Evolutionary conservation across 2,888 invertebrate species (phyloP).

Genomic region (Holacanthella duospinosa): DNA sequence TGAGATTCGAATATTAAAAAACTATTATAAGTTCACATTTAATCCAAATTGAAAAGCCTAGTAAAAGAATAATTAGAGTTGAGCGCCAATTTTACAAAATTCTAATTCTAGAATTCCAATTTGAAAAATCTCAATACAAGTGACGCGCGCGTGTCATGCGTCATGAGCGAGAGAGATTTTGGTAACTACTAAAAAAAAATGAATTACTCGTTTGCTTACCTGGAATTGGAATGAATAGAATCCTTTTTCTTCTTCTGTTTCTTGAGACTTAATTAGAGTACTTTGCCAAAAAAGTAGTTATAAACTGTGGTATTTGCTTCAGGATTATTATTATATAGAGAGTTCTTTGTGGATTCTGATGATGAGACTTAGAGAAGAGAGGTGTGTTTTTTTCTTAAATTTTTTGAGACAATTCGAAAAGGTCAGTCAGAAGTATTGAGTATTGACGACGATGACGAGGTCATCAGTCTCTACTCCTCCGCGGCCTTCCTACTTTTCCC

Average conservation of each 20-base stretch:
- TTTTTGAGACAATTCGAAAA: neutral
- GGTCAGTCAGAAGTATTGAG: neutral
- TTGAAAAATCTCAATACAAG: no score
- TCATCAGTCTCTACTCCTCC: slow-evolving; percentile 78
- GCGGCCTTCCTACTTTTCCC: slow-evolving; percentile 79
- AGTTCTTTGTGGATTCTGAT: no score
- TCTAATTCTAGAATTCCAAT: no score
- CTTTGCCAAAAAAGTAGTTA: neutral
- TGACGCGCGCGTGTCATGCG: neutral
- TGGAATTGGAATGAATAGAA: neutral
- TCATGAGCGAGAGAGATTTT: no score
- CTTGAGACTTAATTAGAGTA: neutral
- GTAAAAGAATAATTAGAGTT: no score
- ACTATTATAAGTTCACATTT: no score
- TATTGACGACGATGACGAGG: neutral
- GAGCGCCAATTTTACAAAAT: no score
- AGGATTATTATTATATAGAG: neutral
- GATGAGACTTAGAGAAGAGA: neutral
- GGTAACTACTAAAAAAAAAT: no score
- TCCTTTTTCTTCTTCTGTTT: no score
- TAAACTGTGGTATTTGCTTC: neutral
- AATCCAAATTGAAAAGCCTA: no score
- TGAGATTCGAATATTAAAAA: no score
- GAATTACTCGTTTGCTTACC: neutral
- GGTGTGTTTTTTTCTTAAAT: no score